Conservation (phyloP, 2,888 invertebrate genomes). For the Eledone cirrhosa region DNA sequence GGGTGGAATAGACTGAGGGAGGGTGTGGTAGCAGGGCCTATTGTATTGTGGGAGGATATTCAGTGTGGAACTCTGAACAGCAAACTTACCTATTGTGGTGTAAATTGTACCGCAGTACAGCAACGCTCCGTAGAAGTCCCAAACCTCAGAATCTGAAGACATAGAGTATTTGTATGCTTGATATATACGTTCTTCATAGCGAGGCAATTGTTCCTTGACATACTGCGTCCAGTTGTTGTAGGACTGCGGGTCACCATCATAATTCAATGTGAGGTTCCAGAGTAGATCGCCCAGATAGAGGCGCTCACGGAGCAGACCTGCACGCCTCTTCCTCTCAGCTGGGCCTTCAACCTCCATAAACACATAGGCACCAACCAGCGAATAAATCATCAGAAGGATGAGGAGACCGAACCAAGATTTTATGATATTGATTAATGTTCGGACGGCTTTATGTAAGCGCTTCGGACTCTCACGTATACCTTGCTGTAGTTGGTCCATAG, state of each 20-base stretch:
- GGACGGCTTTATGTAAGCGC: background rate
- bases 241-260: slow-evolving; percentile 30
- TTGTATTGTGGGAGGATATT: too few relatives aligned
- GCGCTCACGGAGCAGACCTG: slow-evolving; percentile 79
- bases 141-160: slow-evolving; percentile 76
- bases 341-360: slow-evolving; percentile 85
- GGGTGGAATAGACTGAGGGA: too few relatives aligned
- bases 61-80: background rate
- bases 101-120: slow-evolving; percentile 68
- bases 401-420: slow-evolving; percentile 74
- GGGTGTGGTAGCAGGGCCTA: too few relatives aligned
- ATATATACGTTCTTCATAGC: slow-evolving; percentile 87
- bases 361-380: slow-evolving; percentile 81
- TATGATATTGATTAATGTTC: background rate
- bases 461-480: background rate
- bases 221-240: slow-evolving; percentile 51
- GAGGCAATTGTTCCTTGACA: slow-evolving; percentile 74
- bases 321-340: slow-evolving; percentile 86
- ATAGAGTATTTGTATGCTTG: slow-evolving; percentile 85
- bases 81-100: slow-evolving; percentile 71
- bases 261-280: slow-evolving; percentile 71
- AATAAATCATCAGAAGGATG: slow-evolving; percentile 80
- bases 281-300: slow-evolving; percentile 85
- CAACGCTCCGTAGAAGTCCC: slow-evolving; percentile 66
- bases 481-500: slow-evolving; percentile 11